Evolutionary conservation across 2,888 invertebrate species (phyloP), one percentile per base, ranked within the genome.

Genomic region (Oligia latruncula): DNA sequence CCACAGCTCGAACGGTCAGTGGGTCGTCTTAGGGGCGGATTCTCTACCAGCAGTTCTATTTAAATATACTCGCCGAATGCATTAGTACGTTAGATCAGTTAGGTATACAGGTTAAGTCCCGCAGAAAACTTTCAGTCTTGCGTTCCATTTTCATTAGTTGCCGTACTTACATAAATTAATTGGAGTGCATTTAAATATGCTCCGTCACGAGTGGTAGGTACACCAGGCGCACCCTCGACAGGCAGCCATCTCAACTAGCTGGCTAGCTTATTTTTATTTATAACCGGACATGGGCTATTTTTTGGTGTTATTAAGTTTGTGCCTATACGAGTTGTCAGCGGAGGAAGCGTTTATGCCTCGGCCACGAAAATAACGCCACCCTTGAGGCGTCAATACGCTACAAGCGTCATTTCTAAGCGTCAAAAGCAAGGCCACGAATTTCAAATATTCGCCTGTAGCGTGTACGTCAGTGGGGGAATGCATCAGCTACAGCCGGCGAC

Each of bases 341-440:
- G 58, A 75, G 86, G 84, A 81, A 88, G 73, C 64, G 66, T 78
- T 82, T 72, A n/a, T n/a, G n/a, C n/a, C n/a, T n/a, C n/a, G n/a
- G n/a, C n/a, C n/a, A n/a, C n/a, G n/a, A n/a, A n/a, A n/a, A n/a
- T n/a, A n/a, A n/a, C n/a, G n/a, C n/a, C n/a, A n/a, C n/a, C n/a
- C n/a, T n/a, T n/a, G n/a, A n/a, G n/a, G n/a, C n/a, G n/a, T n/a
- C n/a, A 85, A n/a, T n/a, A n/a, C n/a, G n/a, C n/a, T n/a, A n/a
- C n/a, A n/a, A n/a, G n/a, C n/a, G n/a, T n/a, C n/a, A n/a, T n/a
- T n/a, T n/a, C n/a, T n/a, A n/a, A n/a, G n/a, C n/a, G n/a, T n/a
- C n/a, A n/a, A n/a, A n/a, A n/a, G n/a, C n/a, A n/a, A n/a, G n/a
- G n/a, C n/a, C n/a, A n/a, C n/a, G n/a, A n/a, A n/a, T n/a, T n/a